Evolutionary conservation across 2,888 invertebrate species (phyloP).

Genomic region (Amiota minor): DNA sequence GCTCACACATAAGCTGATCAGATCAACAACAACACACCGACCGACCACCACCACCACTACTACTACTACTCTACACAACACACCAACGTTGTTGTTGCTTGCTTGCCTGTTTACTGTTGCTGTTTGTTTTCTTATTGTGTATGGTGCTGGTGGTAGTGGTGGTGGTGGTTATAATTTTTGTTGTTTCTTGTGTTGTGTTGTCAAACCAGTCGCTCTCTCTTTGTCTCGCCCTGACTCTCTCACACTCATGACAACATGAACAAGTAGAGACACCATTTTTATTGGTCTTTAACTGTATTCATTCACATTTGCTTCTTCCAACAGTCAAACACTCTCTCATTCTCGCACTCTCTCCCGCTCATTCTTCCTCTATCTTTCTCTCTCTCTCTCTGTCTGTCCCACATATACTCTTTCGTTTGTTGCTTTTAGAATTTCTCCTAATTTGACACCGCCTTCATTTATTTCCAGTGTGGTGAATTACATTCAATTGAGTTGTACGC

Average conservation of each 20-base stretch:
- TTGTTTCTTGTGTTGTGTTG: constrained; percentile 42
- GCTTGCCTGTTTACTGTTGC: background rate
- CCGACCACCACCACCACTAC: no score
- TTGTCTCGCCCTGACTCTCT: constrained; percentile 38
- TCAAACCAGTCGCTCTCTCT: constrained; percentile 51
- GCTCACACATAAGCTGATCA: constrained; percentile 2
- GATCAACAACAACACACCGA: no score
- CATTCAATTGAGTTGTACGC: constrained; percentile 16
- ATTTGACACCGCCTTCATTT: constrained; percentile 55
- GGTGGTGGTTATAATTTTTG: constrained; percentile 29
- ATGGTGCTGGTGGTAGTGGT: constrained; percentile 5
- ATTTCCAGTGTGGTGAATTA: constrained; percentile 64
- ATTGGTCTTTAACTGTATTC: constrained; percentile 54
- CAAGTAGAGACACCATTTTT: constrained; percentile 63
- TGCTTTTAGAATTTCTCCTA: constrained; percentile 17
- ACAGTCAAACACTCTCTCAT: constrained; percentile 2
- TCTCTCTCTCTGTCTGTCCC: background rate
- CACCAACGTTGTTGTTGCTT: background rate
- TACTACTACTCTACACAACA: no score
- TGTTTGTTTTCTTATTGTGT: background rate
- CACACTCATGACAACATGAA: constrained; percentile 34
- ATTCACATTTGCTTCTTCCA: constrained; percentile 34
- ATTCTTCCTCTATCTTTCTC: background rate
- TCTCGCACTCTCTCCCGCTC: constrained; percentile 16
- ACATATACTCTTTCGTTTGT: background rate